Base-by-base conservation (phyloP, 2,888 invertebrate species). In the Polia nebulosa region DNA sequence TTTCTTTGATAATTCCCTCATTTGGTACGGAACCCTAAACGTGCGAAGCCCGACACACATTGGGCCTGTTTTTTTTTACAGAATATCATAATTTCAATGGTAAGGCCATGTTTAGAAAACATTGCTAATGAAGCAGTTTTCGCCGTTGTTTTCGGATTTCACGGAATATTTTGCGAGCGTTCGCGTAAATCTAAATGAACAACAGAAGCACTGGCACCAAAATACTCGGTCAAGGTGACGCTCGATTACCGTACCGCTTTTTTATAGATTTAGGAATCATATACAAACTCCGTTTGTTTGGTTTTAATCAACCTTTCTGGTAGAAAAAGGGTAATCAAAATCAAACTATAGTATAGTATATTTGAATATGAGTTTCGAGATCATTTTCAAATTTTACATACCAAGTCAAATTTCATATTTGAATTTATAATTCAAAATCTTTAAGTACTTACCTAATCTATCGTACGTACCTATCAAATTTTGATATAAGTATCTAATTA, bases 161-260 rank as follows among this genome's bases (percentile, higher is more conserved):
- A 39, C 20, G 25, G 56, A 44, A 25, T 58, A 56, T 52, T 45
- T 61, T 9, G 68, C 34, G 22, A 49, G 47, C 47, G 27, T 22
- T 7, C 20, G 45, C 32, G 51, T 52, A 41, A 72, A 72, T 60
- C 45, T 39, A 73, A 67, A 72, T 39, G 49, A 72, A 60, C 41
- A 73, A 73, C 59, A 69, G 25, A 69, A 36, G 17, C 36, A 20
- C 11, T 5, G 29, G 8, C 45, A 75, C 59, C 44, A 47, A 75
- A 75, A 75, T 75, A 75, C 29, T 75, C 76, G 76, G 76, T 75
- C 75, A 75, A 75, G 75, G 76, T 71, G 44, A 74, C 51, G 44
- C 74, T 32, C 44, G 52, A 71, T 75, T 70, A 44, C 71, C 15
- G 29, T 32, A 53, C 57, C 13, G 22, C 6, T 49, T 65, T 74